phyloP scores from a whole-genome alignment of 1,140 invertebrate species.

The Aphis craccivora region DNA sequence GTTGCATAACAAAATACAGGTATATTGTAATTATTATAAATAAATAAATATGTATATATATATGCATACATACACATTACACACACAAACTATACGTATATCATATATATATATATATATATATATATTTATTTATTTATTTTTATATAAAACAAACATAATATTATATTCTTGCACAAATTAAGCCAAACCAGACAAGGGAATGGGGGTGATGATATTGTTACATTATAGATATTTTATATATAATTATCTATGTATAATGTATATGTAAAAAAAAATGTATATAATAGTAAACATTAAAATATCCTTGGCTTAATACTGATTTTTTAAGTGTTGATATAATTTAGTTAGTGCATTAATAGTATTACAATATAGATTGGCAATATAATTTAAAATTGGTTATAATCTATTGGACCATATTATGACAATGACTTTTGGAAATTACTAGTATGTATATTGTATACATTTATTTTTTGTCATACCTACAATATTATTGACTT shows the following conservation, averaged over 20 bases:
- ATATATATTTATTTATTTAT: slow-evolving; percentile 23
- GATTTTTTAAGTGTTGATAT: neutral
- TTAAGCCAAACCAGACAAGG: slow-evolving; percentile 5
- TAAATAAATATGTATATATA: slow-evolving; percentile 33
- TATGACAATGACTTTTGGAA: neutral
- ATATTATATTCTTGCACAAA: slow-evolving; percentile 28
- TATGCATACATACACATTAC: neutral
- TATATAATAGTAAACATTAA: slow-evolving; percentile 17
- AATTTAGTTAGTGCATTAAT: slow-evolving; percentile 27
- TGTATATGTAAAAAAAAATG: neutral
- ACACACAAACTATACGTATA: neutral
- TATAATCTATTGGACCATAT: neutral
- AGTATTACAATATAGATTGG: neutral
- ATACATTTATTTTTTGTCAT: neutral
- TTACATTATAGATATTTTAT: neutral
- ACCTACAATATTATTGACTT: neutral
- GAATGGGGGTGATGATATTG: neutral
- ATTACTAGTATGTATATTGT: neutral
- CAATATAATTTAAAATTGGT: neutral
- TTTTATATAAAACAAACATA: slow-evolving; percentile 29
- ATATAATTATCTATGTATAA: neutral
- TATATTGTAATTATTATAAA: neutral
- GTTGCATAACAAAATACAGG: slow-evolving; percentile 26
- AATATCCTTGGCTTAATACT: slow-evolving; percentile 18
- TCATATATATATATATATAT: neutral